Evolutionary conservation across 2,797 vertebrate species (phyloP).

Genomic region (Cyclura pinguis): DNA sequence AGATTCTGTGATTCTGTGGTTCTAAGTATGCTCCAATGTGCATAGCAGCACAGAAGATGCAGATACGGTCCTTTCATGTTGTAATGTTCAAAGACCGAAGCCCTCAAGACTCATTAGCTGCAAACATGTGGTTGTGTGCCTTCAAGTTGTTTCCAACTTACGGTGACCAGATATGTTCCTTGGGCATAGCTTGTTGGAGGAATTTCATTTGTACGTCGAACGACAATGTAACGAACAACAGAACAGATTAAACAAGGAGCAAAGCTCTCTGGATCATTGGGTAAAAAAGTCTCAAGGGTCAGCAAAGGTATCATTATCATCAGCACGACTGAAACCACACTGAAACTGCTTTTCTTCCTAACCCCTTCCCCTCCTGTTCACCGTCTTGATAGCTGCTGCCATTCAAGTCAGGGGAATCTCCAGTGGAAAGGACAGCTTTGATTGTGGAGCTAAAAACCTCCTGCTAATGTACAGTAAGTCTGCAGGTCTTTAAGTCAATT

Average conservation of each 20-base stretch:
- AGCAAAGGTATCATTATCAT: not conserved
- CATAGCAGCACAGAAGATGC: no score
- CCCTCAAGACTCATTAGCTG: no score
- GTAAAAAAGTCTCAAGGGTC: slow-evolving; percentile 57
- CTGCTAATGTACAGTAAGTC: not conserved
- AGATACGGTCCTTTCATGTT: no score
- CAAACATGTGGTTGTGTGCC: no score
- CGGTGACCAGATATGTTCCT: not conserved
- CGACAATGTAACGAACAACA: slow-evolving; percentile 68
- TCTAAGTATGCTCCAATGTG: no score
- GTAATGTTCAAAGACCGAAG: no score
- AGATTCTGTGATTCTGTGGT: no score
- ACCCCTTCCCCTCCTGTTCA: not conserved
- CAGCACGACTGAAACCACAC: slow-evolving; percentile 48
- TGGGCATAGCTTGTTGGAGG: not conserved
- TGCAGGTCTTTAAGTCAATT: slow-evolving; percentile 20
- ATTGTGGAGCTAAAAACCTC: not conserved
- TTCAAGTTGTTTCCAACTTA: no score
- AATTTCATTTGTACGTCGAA: slow-evolving; percentile 33
- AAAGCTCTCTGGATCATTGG: slow-evolving; percentile 61
- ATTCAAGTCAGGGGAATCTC: rapidly evolving
- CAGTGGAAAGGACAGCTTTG: slow-evolving; percentile 6
- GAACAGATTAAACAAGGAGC: slow-evolving; percentile 61
- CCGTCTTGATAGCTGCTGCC: slow-evolving; percentile 45
- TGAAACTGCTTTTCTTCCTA: slow-evolving; percentile 56